These are phyloP conservation scores for Percina caprodes DNA, from an alignment of 2,113 vertebrate species.

Conservation along the genomic window DNA sequence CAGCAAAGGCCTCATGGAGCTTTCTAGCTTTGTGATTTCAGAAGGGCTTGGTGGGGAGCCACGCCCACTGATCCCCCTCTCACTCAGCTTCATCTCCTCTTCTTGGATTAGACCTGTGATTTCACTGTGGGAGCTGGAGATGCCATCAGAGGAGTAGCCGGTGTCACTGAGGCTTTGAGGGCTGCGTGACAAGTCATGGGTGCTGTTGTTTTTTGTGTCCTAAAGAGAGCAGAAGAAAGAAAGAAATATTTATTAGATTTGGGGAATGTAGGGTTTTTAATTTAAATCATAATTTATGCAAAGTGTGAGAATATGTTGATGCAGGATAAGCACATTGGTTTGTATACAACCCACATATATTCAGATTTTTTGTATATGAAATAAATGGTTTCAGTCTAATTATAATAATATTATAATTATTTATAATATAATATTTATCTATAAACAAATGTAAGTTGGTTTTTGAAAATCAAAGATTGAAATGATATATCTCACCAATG, in stretches of 20 bases:
- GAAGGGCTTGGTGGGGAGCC: slow-evolving; percentile 91
- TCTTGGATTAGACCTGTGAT: slow-evolving; percentile 95
- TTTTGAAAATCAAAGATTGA: background rate
- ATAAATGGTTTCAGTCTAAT: background rate
- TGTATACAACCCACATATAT: slow-evolving; percentile 8
- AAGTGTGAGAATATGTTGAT: background rate
- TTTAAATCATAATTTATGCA: background rate
- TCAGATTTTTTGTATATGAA: background rate
- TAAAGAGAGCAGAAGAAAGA: slow-evolving; percentile 70
- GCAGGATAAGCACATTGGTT: background rate
- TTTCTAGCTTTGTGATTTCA: slow-evolving; percentile 93
- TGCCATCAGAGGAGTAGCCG: slow-evolving; percentile 87
- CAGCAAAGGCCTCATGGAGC: slow-evolving; percentile 89
- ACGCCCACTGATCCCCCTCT: slow-evolving; percentile 86
- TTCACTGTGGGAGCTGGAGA: slow-evolving; percentile 97
- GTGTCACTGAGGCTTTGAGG: slow-evolving; percentile 87
- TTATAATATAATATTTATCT: background rate
- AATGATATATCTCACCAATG: background rate
- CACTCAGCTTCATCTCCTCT: slow-evolving; percentile 93
- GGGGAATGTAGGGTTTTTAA: background rate
- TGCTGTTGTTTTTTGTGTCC: slow-evolving; percentile 94
- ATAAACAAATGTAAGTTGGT: background rate
- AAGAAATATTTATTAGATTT: slow-evolving; percentile 29
- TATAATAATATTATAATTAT: background rate
- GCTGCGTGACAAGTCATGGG: slow-evolving; percentile 92